Conservation (phyloP, 2,888 invertebrate genomes). For the Zelleria hepariella region DNA sequence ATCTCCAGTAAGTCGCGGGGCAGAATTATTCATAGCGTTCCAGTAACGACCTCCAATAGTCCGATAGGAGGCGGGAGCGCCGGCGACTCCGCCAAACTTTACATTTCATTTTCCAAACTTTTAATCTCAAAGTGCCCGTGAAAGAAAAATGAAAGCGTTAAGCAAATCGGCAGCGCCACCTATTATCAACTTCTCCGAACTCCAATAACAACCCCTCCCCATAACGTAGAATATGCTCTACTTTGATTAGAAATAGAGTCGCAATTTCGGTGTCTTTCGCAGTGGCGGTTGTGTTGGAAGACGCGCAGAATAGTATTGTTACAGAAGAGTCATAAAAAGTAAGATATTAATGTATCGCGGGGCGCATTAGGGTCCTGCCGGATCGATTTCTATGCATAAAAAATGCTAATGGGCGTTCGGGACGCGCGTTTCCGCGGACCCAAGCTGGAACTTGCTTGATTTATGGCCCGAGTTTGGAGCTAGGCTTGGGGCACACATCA, state of each 20-base stretch:
- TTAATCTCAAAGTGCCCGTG: constrained; percentile 72
- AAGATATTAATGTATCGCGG: constrained; percentile 73
- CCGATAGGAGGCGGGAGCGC: background rate
- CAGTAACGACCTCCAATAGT: background rate
- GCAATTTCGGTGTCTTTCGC: background rate
- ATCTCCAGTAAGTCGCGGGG: background rate
- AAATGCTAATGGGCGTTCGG: constrained; percentile 65
- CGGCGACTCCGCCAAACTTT: constrained; percentile 34
- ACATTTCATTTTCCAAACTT: constrained; percentile 68
- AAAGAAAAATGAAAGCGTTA: constrained; percentile 66
- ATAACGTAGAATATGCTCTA: background rate
- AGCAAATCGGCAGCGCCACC: constrained; percentile 67
- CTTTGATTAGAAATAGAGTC: background rate
- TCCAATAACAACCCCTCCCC: constrained; percentile 22
- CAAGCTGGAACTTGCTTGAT: constrained; percentile 32
- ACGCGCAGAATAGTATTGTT: constrained; percentile 41
- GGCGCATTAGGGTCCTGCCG: constrained; percentile 66
- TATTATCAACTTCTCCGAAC: constrained; percentile 61
- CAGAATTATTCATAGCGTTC: background rate
- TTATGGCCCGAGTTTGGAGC: constrained; percentile 54
- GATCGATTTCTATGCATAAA: constrained; percentile 73
- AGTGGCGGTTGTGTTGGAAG: background rate
- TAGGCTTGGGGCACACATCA: constrained; percentile 26
- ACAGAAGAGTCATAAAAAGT: constrained; percentile 71
- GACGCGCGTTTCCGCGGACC: constrained; percentile 35